Conservation (phyloP, 2,888 invertebrate species). For the Noctua janthina region DNA sequence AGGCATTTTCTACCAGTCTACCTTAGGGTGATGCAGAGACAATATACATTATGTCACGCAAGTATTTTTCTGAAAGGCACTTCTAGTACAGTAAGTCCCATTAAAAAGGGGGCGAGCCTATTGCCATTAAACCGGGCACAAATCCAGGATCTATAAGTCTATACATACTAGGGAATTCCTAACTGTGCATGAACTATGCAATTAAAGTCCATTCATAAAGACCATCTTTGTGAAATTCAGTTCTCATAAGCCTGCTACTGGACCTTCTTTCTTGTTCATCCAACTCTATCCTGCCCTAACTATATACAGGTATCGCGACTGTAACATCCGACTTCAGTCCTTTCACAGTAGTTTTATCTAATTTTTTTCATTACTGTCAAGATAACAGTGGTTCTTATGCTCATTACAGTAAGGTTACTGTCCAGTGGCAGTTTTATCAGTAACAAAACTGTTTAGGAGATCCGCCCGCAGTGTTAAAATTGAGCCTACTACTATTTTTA, state of each 20-base stretch:
- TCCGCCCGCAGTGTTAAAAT: neutral
- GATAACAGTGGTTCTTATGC: neutral
- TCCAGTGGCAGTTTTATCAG: neutral
- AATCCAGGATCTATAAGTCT: fast-evolving
- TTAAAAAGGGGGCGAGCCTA: neutral
- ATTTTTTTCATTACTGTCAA: neutral
- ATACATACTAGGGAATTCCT: neutral
- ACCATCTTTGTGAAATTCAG: neutral
- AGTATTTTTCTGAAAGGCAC: neutral
- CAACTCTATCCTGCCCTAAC: neutral
- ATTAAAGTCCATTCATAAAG: neutral
- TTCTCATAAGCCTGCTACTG: neutral
- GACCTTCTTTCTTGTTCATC: neutral
- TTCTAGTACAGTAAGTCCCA: neutral
- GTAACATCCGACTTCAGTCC: neutral
- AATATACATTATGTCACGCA: neutral
- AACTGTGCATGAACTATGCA: neutral
- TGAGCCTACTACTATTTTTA: neutral
- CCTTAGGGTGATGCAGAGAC: no score
- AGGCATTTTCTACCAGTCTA: no score
- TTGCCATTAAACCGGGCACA: neutral
- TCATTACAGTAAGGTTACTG: fast-evolving
- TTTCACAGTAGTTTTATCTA: neutral
- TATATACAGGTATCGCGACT: neutral
- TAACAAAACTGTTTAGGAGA: neutral